These are phyloP conservation scores for Calameuta idolon DNA, from an alignment of 2,888 invertebrate species.

Conservation along the genomic window DNA sequence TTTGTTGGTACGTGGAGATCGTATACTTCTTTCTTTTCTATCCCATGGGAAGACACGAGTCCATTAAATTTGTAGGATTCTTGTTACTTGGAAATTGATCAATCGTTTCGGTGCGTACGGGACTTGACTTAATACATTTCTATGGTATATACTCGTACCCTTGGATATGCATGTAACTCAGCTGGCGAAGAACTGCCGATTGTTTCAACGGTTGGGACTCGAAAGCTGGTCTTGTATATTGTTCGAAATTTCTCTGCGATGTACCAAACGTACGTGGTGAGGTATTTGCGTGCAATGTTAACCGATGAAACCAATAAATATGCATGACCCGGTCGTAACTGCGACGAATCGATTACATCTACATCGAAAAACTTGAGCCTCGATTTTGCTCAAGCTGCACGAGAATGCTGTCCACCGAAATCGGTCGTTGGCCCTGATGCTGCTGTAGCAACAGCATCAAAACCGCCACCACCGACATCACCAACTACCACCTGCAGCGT, in stretches of 20 bases:
- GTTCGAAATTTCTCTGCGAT: not conserved
- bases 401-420: conserved; percentile 39
- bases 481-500: conserved; percentile 49
- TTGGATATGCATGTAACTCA: no score
- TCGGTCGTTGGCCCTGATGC: conserved; percentile 43
- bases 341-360: conserved; percentile 41
- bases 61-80: not conserved
- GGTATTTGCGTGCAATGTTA: conserved; percentile 21
- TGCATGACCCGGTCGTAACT: conserved; percentile 35
- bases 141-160: not conserved
- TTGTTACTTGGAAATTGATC: not conserved
- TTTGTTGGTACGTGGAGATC: not conserved
- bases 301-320: conserved; percentile 45
- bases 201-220: not conserved
- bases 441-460: conserved; percentile 27
- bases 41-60: not conserved
- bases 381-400: conserved; percentile 13
- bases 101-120: not conserved
- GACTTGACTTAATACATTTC: not conserved
- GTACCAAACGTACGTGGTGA: not conserved
- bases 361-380: not conserved
- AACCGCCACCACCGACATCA: conserved; percentile 24
- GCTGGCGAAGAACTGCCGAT: not conserved
- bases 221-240: not conserved
- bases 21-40: not conserved